Evolutionary conservation across 64 coral and sea anemone species (phyloP).

Genomic region (Porites australiensis): DNA sequence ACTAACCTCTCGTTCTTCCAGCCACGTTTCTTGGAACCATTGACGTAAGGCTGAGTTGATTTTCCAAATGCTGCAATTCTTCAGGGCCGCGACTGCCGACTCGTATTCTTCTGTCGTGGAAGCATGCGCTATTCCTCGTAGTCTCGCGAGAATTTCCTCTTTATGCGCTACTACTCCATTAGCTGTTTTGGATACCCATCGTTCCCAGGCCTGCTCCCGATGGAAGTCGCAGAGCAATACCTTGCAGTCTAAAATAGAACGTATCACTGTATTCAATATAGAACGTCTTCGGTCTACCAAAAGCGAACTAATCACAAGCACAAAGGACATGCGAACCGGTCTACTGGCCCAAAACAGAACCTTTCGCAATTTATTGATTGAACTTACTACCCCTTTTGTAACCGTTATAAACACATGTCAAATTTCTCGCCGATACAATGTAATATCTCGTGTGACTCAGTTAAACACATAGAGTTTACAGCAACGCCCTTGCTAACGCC

Average conservation of each 20-base stretch:
- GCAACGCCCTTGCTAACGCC: no score
- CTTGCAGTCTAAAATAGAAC: slow-evolving; percentile 41
- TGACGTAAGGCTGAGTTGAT: slow-evolving; percentile 15
- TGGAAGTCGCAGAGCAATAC: slow-evolving; percentile 58
- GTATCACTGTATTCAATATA: no score
- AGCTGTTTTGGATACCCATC: slow-evolving; percentile 48
- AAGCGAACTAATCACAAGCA: no score
- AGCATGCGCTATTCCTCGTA: slow-evolving; percentile 40
- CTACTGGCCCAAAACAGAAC: no score
- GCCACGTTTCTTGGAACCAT: slow-evolving; percentile 70
- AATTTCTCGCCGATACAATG: no score
- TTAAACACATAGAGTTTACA: no score
- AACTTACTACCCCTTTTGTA: no score
- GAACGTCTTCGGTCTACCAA: no score
- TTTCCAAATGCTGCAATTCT: slow-evolving; percentile 2
- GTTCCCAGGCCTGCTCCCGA: slow-evolving; percentile 52
- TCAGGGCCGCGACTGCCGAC: slow-evolving; percentile 6
- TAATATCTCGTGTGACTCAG: no score
- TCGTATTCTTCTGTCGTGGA: neutral
- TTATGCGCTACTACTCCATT: neutral
- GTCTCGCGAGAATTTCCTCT: slow-evolving; percentile 40
- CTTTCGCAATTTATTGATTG: no score
- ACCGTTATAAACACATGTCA: no score
- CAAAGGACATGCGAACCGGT: no score
- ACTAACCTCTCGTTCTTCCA: neutral